Conservation (phyloP, 2,888 invertebrate species). For the Chaetogeoica ovagalla region DNA sequence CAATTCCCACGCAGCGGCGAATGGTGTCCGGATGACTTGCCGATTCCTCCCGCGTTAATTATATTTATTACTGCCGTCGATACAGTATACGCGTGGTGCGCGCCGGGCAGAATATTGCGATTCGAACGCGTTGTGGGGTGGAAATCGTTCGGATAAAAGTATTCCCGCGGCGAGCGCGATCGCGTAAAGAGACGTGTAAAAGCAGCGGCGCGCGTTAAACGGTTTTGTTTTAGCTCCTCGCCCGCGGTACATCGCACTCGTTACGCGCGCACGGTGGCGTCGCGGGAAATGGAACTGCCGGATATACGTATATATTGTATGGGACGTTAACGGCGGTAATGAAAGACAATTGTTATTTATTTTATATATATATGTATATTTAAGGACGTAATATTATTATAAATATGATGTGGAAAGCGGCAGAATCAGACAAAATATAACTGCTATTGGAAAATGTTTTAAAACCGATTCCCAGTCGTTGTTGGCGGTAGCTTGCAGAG, state of each 20-base stretch:
- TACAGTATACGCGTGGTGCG: too few species aligned
- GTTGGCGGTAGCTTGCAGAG: too few species aligned
- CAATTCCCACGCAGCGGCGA: constrained; percentile 31
- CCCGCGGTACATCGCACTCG: too few species aligned
- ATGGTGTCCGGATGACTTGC: constrained; percentile 37
- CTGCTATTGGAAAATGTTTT: too few species aligned
- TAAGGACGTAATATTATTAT: too few species aligned
- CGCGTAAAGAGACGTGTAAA: neutral
- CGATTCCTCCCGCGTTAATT: constrained; percentile 1
- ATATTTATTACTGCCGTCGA: neutral
- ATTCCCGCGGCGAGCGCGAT: too few species aligned
- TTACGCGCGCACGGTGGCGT: constrained; percentile 8
- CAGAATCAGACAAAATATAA: too few species aligned
- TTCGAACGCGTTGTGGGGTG: constrained; percentile 41
- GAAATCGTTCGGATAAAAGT: too few species aligned
- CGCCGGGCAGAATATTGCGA: neutral
- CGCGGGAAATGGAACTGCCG: too few species aligned
- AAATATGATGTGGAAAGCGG: too few species aligned
- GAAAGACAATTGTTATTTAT: neutral
- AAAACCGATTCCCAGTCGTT: too few species aligned
- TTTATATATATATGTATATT: neutral
- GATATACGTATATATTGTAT: neutral
- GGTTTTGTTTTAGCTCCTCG: constrained; percentile 41
- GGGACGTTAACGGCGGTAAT: constrained; percentile 11
- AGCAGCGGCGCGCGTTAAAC: constrained; percentile 40